Conservation (phyloP, 2,888 invertebrate genomes). For the Coecobrya sp. region DNA sequence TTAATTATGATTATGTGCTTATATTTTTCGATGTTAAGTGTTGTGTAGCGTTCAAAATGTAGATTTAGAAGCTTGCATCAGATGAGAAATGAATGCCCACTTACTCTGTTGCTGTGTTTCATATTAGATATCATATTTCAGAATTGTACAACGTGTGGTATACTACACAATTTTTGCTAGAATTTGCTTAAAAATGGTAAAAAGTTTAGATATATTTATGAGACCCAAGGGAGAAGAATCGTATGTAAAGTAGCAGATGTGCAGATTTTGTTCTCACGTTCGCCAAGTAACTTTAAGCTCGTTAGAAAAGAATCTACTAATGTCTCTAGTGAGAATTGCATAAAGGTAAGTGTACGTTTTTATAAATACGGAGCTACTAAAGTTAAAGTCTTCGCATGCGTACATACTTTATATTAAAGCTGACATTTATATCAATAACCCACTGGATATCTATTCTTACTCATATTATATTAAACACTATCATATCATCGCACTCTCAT, state of each 20-base stretch:
- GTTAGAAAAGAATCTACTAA: constrained; percentile 43
- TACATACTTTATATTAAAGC: not conserved
- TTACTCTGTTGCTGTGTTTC: not conserved
- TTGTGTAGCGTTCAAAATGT: not conserved
- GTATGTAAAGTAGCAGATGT: constrained; percentile 48
- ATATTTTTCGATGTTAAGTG: too few species aligned
- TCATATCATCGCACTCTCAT: not conserved
- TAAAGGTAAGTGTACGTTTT: not conserved
- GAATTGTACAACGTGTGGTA: not conserved
- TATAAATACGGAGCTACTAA: not conserved
- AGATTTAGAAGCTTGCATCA: not conserved
- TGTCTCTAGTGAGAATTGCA: constrained; percentile 38
- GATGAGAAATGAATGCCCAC: not conserved
- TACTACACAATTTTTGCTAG: not conserved
- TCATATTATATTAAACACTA: not conserved
- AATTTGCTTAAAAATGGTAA: constrained; percentile 43
- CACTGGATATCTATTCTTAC: not conserved
- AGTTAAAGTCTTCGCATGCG: not conserved
- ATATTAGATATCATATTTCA: constrained; percentile 16
- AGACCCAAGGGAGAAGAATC: not conserved
- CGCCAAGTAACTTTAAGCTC: constrained; percentile 48
- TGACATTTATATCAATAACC: not conserved
- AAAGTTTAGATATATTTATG: constrained; percentile 50
- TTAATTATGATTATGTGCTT: too few species aligned
- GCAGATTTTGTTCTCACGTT: constrained; percentile 52